Percentiles rank a stretch among this genome's conserved stretches.
phyloP scores from a whole-genome alignment of 2,113 vertebrate species.

The Lophius piscatorius region DNA sequence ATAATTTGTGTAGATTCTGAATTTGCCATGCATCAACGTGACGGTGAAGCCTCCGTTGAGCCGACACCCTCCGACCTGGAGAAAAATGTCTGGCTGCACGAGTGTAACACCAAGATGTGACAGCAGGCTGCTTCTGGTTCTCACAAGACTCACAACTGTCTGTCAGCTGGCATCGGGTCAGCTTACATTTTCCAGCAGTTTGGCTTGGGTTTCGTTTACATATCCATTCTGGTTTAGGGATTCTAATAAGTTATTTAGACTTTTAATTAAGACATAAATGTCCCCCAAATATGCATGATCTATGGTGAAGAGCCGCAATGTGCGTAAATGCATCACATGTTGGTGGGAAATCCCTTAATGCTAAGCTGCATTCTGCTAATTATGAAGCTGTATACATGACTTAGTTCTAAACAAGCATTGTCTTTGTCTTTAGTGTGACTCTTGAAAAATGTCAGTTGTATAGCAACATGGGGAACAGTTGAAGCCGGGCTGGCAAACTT shows the following conservation, averaged over 20 bases:
- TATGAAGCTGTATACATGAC: not conserved
- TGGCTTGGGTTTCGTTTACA: not conserved
- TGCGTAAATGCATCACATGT: too few species aligned
- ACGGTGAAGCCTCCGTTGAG: not conserved
- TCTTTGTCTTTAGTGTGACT: too few species aligned
- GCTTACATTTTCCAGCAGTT: not conserved
- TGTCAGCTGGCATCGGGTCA: slow-evolving; percentile 29
- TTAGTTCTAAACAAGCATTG: too few species aligned
- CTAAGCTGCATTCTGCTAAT: not conserved
- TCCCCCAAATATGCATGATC: not conserved
- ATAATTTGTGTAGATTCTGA: too few species aligned
- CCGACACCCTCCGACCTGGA: not conserved
- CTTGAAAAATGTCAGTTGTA: too few species aligned
- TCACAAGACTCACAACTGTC: slow-evolving; percentile 19
- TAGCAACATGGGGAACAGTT: not conserved
- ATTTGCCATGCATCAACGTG: too few species aligned
- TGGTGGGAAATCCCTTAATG: too few species aligned
- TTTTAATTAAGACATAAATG: not conserved
- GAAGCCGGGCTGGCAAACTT: not conserved
- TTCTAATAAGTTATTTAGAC: not conserved
- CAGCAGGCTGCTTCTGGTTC: not conserved
- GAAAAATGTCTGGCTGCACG: slow-evolving; percentile 20
- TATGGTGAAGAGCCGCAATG: not conserved
- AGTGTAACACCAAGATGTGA: slow-evolving; percentile 28
- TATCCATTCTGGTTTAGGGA: not conserved